phyloP scores from a whole-genome alignment of 2,888 invertebrate genomes.

The Polydesmus complanatus region DNA sequence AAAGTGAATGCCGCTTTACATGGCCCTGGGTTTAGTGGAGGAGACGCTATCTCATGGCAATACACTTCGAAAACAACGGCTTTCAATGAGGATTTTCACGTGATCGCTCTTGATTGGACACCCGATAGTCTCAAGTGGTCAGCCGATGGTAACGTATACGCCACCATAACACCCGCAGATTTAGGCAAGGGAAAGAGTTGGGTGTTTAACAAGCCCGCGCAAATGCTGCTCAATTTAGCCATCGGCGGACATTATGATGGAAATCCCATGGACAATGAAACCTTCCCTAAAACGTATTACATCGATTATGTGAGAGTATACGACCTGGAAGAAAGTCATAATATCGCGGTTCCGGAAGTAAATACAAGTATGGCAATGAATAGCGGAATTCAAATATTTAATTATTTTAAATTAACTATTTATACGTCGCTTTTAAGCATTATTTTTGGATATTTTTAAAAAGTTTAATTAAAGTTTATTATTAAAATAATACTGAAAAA shows the following conservation, averaged over 20 bases:
- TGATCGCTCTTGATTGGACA: not conserved
- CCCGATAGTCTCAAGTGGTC: not conserved
- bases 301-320: conserved; percentile 9
- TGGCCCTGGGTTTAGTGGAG: not conserved
- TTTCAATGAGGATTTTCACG: not conserved
- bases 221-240: not conserved
- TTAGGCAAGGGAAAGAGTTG: not conserved
- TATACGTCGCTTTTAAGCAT: too few relatives aligned
- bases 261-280: not conserved
- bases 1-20: not conserved
- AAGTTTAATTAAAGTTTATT: too few relatives aligned
- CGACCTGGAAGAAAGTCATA: too few relatives aligned
- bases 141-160: not conserved
- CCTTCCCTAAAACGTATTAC: not conserved
- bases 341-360: too few relatives aligned
- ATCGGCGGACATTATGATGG: conserved; percentile 1
- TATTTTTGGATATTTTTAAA: too few relatives aligned
- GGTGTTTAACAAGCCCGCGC: not conserved
- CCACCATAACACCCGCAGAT: not conserved
- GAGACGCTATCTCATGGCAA: not conserved
- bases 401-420: too few relatives aligned
- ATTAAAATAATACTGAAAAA: too few relatives aligned
- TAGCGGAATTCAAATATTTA: too few relatives aligned
- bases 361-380: too few relatives aligned
- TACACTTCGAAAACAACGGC: too few relatives aligned